Percentiles rank a stretch among this genome's conserved stretches.
Evolutionary conservation across 2,797 vertebrate genomes (phyloP).

Genomic region (Dendrocincla fuliginosa): DNA sequence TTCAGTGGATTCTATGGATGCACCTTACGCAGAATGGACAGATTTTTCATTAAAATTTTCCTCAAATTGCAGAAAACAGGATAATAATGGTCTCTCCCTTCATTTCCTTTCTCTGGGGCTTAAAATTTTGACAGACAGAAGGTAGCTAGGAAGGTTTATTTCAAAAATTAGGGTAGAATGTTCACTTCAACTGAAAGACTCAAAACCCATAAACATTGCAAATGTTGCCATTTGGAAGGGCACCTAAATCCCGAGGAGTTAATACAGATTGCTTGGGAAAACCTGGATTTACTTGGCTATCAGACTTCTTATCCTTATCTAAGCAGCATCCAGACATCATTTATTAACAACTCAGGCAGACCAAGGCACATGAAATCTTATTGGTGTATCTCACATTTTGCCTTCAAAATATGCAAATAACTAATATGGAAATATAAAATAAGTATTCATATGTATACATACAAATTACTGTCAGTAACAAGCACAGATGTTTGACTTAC

Average conservation of each 20-base stretch:
- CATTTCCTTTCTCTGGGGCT: background rate
- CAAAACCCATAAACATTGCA: background rate
- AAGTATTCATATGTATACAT: background rate
- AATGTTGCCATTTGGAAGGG: background rate
- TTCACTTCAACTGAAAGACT: background rate
- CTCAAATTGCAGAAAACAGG: background rate
- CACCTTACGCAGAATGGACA: background rate
- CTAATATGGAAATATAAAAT: background rate
- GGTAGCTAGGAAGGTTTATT: background rate
- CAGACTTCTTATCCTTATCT: background rate
- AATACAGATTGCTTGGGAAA: background rate
- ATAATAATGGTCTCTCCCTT: background rate
- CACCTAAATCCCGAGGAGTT: background rate
- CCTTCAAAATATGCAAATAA: background rate
- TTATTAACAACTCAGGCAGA: background rate
- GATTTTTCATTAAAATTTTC: background rate
- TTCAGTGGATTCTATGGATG: background rate
- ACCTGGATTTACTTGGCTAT: background rate
- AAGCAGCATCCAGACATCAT: background rate
- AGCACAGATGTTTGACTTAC: background rate
- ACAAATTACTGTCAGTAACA: background rate
- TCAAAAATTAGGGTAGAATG: background rate
- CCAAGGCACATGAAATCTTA: background rate
- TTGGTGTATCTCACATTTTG: background rate
- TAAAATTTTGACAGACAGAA: background rate